Conservation (phyloP, 2,888 invertebrate genomes). For the Cataglyphis cursor region DNA sequence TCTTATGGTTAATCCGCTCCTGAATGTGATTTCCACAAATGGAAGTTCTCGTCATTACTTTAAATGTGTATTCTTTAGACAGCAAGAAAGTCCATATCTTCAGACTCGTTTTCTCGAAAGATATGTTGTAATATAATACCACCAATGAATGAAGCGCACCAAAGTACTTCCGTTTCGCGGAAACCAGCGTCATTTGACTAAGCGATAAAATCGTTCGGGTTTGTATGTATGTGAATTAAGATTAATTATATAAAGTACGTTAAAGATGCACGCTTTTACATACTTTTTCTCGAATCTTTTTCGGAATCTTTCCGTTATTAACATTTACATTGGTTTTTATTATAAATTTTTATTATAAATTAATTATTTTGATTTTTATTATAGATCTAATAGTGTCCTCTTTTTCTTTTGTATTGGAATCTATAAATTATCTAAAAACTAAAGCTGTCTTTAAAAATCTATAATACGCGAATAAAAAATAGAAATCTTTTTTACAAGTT, state of each 20-base stretch:
- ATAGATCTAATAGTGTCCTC: too few relatives aligned
- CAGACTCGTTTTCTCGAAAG: conserved; percentile 5
- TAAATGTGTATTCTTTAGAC: conserved; percentile 23
- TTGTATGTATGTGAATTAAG: neutral
- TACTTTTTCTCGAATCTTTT: conserved; percentile 5
- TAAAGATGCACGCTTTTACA: neutral
- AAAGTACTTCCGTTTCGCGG: conserved; percentile 10
- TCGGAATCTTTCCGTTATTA: neutral
- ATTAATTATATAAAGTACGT: neutral
- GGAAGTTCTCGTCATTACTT: conserved; percentile 20
- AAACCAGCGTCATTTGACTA: neutral
- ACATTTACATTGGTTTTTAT: neutral
- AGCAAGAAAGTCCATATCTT: conserved; percentile 11
- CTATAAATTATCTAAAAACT: too few relatives aligned
- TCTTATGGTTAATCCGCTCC: neutral
- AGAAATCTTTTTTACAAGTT: neutral
- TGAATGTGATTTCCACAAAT: conserved; percentile 22
- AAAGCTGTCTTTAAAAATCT: too few relatives aligned
- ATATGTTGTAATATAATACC: conserved; percentile 1
- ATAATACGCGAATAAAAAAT: too few relatives aligned
- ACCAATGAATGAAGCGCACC: neutral
- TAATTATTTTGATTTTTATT: neutral
- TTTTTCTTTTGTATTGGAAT: too few relatives aligned
- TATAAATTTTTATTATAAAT: too few relatives aligned
- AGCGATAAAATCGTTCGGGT: conserved; percentile 1